A percentile compares a stretch with the other conserved stretches of the same genome.
Evolutionary conservation across 92 coral and sea anemone species (phyloP).

Genomic region (Palythoa grandiflora): DNA sequence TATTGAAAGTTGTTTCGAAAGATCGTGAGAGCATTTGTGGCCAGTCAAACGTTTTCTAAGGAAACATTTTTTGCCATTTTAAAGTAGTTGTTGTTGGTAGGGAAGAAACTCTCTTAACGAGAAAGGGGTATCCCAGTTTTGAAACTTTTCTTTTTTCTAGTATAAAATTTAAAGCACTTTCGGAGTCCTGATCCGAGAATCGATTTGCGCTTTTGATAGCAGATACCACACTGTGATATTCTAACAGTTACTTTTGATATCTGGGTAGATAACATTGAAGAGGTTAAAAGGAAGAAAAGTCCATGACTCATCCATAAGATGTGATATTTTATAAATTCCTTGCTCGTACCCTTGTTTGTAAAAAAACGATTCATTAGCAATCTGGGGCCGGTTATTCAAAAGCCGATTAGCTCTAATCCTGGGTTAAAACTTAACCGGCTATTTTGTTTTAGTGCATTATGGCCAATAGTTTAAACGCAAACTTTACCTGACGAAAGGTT

Average conservation of each 20-base stretch:
- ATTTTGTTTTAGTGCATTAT: too few relatives aligned
- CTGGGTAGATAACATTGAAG: not conserved
- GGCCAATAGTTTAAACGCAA: too few relatives aligned
- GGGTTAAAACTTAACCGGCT: too few relatives aligned
- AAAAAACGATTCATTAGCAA: not conserved
- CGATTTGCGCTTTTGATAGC: not conserved
- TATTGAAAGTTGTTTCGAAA: too few relatives aligned
- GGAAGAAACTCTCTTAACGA: not conserved
- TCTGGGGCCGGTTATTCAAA: too few relatives aligned
- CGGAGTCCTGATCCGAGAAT: not conserved
- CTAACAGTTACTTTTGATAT: slow-evolving; percentile 4
- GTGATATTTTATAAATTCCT: too few relatives aligned
- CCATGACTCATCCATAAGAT: slow-evolving; percentile 2
- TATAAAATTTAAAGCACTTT: not conserved
- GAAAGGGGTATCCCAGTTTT: too few relatives aligned
- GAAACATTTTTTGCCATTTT: not conserved
- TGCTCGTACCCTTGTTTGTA: too few relatives aligned
- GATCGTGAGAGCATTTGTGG: not conserved
- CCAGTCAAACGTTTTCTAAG: slow-evolving; percentile 4
- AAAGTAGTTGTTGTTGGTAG: not conserved
- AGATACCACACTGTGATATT: slow-evolving; percentile 9
- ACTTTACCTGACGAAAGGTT: too few relatives aligned
- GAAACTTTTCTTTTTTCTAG: not conserved
- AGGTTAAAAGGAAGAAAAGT: too few relatives aligned
- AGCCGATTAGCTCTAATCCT: too few relatives aligned